Percentiles rank a stretch among this genome's conserved stretches.
Conservation (phyloP, 2,113 vertebrate species). For the Entelurus aequoreus region DNA sequence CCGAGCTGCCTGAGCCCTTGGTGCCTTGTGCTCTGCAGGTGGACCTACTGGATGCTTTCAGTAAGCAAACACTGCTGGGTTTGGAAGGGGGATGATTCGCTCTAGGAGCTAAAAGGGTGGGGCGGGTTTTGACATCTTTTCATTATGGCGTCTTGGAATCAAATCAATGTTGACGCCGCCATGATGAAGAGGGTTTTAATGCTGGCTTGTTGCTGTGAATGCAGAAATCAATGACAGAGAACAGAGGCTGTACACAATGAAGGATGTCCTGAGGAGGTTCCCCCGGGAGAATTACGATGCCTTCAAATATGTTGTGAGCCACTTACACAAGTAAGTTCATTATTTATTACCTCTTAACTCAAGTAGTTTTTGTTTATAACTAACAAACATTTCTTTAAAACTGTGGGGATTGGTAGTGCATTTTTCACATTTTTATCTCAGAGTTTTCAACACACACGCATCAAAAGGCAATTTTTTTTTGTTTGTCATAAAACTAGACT, state of each 20-base stretch:
- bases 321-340: slow-evolving; percentile 84
- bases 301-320: slow-evolving; percentile 90
- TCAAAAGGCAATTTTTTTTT: too few relatives aligned
- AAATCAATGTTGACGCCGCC: slow-evolving; percentile 1
- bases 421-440: too few relatives aligned
- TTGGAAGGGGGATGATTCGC: slow-evolving; percentile 47
- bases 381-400: too few relatives aligned
- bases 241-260: slow-evolving; percentile 87
- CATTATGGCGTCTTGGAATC: neutral
- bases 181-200: slow-evolving; percentile 12
- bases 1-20: slow-evolving; percentile 89
- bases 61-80: slow-evolving; percentile 76
- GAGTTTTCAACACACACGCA: too few relatives aligned
- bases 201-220: slow-evolving; percentile 11
- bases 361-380: neutral
- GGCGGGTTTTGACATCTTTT: slow-evolving; percentile 27
- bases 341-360: neutral
- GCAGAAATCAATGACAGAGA: slow-evolving; percentile 89
- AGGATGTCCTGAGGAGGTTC: slow-evolving; percentile 86
- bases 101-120: slow-evolving; percentile 30
- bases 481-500: too few relatives aligned
- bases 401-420: too few relatives aligned
- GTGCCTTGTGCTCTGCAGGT: slow-evolving; percentile 87
- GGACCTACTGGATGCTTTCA: slow-evolving; percentile 83
- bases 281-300: slow-evolving; percentile 91